These are phyloP conservation scores for Scytalopus superciliaris DNA, from an alignment of 2,113 vertebrate species.

Conservation along the genomic window DNA sequence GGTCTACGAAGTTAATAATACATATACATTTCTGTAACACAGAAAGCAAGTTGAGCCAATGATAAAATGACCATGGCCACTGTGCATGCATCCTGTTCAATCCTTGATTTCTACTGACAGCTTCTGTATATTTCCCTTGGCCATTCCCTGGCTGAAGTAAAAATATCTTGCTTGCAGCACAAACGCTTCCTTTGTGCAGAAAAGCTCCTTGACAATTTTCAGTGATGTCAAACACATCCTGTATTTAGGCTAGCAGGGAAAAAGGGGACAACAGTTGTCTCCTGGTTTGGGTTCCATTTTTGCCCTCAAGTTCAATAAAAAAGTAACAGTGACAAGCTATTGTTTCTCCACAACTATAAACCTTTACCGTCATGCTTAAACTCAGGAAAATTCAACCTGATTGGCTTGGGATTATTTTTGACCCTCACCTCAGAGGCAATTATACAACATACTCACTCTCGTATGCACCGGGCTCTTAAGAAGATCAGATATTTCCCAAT, in stretches of 20 bases:
- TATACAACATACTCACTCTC: not conserved
- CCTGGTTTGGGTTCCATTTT: not conserved
- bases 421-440: not conserved
- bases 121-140: not conserved
- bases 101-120: not conserved
- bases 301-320: not conserved
- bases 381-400: not conserved
- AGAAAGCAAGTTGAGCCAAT: not conserved
- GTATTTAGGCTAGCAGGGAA: not conserved
- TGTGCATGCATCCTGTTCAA: not conserved
- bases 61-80: not conserved
- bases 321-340: not conserved
- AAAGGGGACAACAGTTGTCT: not conserved
- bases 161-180: not conserved
- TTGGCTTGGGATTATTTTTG: not conserved
- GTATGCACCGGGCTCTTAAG: rapidly evolving
- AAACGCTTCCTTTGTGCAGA: not conserved
- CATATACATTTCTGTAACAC: not conserved
- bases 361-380: not conserved
- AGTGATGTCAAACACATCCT: not conserved
- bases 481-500: not conserved
- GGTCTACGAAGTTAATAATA: not conserved
- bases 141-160: not conserved
- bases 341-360: not conserved
- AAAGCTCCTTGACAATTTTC: not conserved